A percentile compares a stretch with the other conserved stretches of the same genome.
These are phyloP conservation scores for Formica selysi DNA, from an alignment of 1,140 invertebrate genomes.

Conservation along the genomic window DNA sequence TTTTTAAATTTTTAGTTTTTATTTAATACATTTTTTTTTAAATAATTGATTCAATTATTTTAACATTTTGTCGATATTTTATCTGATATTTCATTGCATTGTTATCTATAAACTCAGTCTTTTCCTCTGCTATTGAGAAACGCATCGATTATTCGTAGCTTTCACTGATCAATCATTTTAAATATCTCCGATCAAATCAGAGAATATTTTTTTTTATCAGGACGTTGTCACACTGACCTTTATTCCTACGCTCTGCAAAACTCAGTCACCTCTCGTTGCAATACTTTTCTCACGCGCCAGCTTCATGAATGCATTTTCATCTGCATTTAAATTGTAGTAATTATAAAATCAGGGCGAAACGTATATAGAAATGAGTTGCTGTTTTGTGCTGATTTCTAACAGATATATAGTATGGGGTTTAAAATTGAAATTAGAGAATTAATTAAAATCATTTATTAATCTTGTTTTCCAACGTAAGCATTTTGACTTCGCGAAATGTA, in stretches of 20 bases:
- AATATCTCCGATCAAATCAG: conserved; percentile 39
- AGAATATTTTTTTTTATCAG: conserved; percentile 61
- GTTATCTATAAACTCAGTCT: not conserved
- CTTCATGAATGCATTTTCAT: not conserved
- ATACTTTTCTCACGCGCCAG: not conserved
- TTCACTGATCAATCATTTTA: conserved; percentile 73
- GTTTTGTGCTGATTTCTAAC: not conserved
- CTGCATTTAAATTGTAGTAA: conserved; percentile 22
- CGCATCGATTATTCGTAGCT: conserved; percentile 30
- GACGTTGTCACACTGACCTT: conserved; percentile 66
- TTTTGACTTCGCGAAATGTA: not conserved
- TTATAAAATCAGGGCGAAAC: not conserved
- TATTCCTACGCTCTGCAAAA: conserved; percentile 46
- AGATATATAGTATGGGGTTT: not conserved
- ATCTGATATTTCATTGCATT: not conserved
- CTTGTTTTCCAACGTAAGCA: not conserved
- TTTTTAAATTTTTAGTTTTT: not conserved
- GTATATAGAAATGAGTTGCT: not conserved
- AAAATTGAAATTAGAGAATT: conserved; percentile 15
- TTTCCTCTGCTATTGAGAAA: not conserved
- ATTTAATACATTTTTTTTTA: not conserved
- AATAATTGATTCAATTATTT: not conserved
- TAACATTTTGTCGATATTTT: not conserved
- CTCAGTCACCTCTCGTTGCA: conserved; percentile 7
- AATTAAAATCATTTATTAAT: not conserved